phyloP scores from a whole-genome alignment of 2,113 vertebrate genomes.

The Pterocles gutturalis region DNA sequence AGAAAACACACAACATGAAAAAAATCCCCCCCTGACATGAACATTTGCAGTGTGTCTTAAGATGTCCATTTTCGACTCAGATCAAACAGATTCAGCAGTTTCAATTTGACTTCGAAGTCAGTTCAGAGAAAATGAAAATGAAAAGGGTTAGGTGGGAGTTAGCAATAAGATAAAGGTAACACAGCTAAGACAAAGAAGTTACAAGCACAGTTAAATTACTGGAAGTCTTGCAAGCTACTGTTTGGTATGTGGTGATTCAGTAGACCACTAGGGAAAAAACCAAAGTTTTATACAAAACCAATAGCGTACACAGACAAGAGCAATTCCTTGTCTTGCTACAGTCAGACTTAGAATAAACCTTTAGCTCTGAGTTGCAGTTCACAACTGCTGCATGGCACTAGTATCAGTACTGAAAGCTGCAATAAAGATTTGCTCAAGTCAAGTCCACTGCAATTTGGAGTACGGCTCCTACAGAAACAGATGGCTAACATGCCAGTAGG shows the following conservation, averaged over 20 bases:
- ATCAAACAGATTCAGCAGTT: not conserved
- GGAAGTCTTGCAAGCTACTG: conserved; percentile 16
- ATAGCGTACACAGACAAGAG: not conserved
- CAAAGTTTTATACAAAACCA: not conserved
- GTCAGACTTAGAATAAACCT: not conserved
- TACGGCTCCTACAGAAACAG: not conserved
- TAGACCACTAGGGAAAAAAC: not conserved
- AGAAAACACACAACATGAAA: not conserved
- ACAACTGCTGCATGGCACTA: not conserved
- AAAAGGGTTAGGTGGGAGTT: not conserved
- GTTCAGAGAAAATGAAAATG: not conserved
- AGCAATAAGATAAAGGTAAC: not conserved
- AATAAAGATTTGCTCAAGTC: conserved; percentile 24
- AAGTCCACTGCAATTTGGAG: not conserved
- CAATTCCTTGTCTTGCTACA: not conserved
- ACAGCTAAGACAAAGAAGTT: not conserved
- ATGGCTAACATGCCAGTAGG: not conserved
- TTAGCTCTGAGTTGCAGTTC: not conserved
- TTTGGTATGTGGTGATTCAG: not conserved
- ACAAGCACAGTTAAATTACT: not conserved
- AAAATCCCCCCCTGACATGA: not conserved
- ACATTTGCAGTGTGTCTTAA: not conserved
- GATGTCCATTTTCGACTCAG: not conserved
- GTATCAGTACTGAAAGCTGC: not conserved
- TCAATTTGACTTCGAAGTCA: not conserved